These are phyloP conservation scores for Indicator indicator DNA, from an alignment of 2,113 vertebrate species.

Conservation along the genomic window DNA sequence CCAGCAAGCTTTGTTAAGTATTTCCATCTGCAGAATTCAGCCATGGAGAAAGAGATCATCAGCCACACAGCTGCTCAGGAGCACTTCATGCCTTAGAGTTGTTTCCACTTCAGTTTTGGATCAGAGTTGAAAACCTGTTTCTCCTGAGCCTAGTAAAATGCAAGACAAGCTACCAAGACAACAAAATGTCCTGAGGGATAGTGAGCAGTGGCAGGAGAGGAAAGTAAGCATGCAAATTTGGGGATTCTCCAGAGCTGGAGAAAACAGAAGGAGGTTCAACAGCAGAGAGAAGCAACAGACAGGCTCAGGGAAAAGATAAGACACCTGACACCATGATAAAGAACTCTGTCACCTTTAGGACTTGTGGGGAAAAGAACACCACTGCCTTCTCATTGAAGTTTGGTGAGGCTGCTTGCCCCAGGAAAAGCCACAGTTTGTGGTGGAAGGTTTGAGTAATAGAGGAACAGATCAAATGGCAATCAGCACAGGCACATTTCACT, in stretches of 20 bases:
- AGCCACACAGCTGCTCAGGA: background rate
- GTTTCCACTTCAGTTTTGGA: background rate
- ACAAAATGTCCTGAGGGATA: background rate
- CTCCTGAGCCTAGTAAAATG: background rate
- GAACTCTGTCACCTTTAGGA: background rate
- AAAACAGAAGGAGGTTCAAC: background rate
- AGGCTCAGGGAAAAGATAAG: background rate
- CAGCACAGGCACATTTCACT: background rate
- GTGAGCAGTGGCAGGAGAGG: background rate
- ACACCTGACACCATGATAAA: background rate
- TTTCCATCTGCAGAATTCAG: background rate
- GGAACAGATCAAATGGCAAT: background rate
- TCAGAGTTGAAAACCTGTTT: background rate
- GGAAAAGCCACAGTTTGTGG: background rate
- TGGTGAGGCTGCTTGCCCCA: background rate
- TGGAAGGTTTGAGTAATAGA: background rate
- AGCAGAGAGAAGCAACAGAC: background rate
- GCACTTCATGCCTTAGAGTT: background rate
- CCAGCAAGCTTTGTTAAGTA: background rate
- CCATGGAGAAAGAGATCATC: background rate
- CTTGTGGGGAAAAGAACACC: accelerated
- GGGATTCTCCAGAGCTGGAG: background rate
- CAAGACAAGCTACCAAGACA: background rate
- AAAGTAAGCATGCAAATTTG: background rate
- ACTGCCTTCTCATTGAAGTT: background rate